phyloP scores from a whole-genome alignment of 1,140 invertebrate genomes.

The Trissolcus basalis region DNA sequence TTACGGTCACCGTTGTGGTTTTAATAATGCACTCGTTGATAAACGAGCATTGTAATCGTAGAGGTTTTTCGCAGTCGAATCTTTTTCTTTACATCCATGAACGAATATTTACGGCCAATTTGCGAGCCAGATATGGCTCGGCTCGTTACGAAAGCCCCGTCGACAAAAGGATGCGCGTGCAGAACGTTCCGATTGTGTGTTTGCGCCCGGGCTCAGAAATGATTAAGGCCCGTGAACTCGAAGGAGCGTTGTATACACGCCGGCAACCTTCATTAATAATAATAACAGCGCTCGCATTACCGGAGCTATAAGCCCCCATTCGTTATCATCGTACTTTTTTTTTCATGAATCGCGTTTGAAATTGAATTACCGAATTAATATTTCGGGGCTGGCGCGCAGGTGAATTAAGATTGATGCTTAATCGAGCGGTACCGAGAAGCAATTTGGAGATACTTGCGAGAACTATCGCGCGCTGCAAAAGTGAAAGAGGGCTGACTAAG shows the following conservation, averaged over 20 bases:
- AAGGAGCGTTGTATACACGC: conserved; percentile 25
- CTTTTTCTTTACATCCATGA: conserved; percentile 28
- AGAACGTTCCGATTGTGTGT: conserved; percentile 52
- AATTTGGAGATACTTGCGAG: conserved; percentile 24
- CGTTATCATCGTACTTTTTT: conserved; percentile 25
- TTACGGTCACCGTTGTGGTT: conserved; percentile 14
- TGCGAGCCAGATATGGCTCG: conserved; percentile 54
- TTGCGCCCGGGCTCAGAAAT: conserved; percentile 54
- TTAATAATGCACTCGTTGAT: conserved; percentile 35
- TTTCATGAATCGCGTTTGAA: conserved; percentile 32
- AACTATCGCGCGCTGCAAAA: conserved; percentile 52
- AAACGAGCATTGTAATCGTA: conserved; percentile 45
- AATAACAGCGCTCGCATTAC: conserved; percentile 47
- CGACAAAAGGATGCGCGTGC: conserved; percentile 59
- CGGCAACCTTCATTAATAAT: conserved; percentile 56
- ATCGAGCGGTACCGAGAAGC: conserved; percentile 17
- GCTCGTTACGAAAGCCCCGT: conserved; percentile 55
- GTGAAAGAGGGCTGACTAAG: conserved; percentile 64
- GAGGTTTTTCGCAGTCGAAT: conserved; percentile 35
- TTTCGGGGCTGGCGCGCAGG: conserved; percentile 24
- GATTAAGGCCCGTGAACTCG: conserved; percentile 46
- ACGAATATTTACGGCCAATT: conserved; percentile 59
- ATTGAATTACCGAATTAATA: conserved; percentile 50
- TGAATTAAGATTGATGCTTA: conserved; percentile 28
- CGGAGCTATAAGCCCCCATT: conserved; percentile 12